A percentile compares a stretch with the other conserved stretches of the same genome.
phyloP scores from a whole-genome alignment of 2,797 vertebrate species.

The Crypturellus tataupa region DNA sequence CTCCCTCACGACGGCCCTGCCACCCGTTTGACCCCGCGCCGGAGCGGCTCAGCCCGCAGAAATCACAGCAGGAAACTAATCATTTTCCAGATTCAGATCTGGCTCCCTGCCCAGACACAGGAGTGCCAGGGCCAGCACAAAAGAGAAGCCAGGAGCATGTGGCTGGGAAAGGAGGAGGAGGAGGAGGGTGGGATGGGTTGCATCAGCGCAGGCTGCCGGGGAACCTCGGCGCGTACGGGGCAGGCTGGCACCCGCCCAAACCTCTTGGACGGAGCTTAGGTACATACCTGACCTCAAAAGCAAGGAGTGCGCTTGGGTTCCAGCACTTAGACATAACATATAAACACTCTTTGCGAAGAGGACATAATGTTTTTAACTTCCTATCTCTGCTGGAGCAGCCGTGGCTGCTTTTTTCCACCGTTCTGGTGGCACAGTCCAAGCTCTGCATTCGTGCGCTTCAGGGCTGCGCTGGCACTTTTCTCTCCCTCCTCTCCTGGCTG shows the following conservation, averaged over 20 bases:
- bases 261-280: not conserved
- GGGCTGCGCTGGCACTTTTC: not conserved
- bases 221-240: not conserved
- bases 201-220: not conserved
- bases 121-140: conserved; percentile 67
- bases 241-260: conserved; percentile 16
- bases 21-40: not conserved
- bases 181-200: not conserved
- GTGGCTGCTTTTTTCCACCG: not conserved
- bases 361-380: not conserved
- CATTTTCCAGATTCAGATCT: conserved; percentile 68
- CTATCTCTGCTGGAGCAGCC: not conserved
- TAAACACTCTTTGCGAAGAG: not conserved
- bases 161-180: conserved; percentile 36
- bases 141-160: conserved; percentile 37
- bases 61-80: conserved; percentile 61
- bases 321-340: not conserved
- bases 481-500: fast-evolving
- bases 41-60: conserved; percentile 26
- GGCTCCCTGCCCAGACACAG: conserved; percentile 56
- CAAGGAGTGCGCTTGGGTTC: not conserved
- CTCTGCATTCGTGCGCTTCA: not conserved
- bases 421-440: fast-evolving
- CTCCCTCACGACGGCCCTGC: not conserved
- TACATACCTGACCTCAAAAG: not conserved